phyloP scores from a whole-genome alignment of 2,113 vertebrate species.

The Halcyon senegalensis region DNA sequence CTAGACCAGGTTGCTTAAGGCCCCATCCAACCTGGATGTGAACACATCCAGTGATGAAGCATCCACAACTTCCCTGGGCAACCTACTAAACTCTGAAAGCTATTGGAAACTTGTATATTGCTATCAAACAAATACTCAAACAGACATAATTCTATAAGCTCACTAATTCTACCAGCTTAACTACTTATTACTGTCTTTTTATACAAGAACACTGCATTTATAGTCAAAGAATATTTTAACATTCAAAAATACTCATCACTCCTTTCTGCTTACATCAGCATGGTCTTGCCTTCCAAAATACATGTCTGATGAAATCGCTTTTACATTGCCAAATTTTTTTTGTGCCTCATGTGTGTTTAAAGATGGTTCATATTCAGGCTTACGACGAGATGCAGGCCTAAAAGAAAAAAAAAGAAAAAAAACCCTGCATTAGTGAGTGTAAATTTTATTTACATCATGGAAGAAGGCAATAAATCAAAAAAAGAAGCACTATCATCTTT shows the following conservation, averaged over 20 bases:
- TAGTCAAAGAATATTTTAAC: neutral
- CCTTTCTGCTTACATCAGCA: constrained; percentile 79
- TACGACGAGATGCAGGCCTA: constrained; percentile 83
- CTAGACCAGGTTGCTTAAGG: too few relatives aligned
- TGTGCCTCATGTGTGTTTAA: constrained; percentile 83
- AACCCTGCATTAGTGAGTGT: neutral
- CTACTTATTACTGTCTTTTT: neutral
- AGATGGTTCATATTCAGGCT: constrained; percentile 74
- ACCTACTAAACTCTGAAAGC: neutral
- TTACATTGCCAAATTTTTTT: constrained; percentile 90
- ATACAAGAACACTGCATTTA: neutral
- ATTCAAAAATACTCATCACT: neutral
- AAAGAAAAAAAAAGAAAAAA: neutral
- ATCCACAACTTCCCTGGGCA: too few relatives aligned
- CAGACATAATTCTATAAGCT: neutral
- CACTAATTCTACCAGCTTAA: neutral
- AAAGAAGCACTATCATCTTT: neutral
- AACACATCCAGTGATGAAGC: too few relatives aligned
- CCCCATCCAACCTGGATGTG: too few relatives aligned
- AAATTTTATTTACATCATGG: neutral
- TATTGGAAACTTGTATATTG: neutral
- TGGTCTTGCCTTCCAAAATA: constrained; percentile 92
- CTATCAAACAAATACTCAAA: neutral
- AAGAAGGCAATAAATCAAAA: neutral
- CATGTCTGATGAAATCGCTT: constrained; percentile 97